These are phyloP conservation scores for Poeciliopsis paucimaculata DNA, from an alignment of 2,797 vertebrate species.

Conservation along the genomic window DNA sequence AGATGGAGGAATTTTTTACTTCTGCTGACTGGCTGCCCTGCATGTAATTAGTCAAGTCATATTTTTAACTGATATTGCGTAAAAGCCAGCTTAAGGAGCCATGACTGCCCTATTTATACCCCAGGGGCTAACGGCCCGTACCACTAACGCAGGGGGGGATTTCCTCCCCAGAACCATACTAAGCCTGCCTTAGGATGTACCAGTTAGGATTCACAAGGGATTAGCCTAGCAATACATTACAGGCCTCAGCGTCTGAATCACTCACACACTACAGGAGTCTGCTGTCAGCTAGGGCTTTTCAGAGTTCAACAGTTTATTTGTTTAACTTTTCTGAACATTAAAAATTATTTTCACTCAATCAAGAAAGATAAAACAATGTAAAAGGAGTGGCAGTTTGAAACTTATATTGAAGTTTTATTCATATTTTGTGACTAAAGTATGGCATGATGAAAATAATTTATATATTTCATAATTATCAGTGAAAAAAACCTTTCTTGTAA, in stretches of 20 bases:
- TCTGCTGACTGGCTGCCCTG: conserved; percentile 73
- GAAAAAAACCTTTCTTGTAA: background rate
- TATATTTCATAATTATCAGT: background rate
- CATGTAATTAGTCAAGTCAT: conserved; percentile 79
- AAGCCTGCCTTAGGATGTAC: conserved; percentile 77
- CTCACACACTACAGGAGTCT: conserved; percentile 16
- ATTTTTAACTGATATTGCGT: conserved; percentile 84
- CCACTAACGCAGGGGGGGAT: conserved; percentile 74
- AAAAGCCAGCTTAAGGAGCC: conserved; percentile 82
- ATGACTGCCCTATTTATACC: conserved; percentile 83
- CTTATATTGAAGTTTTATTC: background rate
- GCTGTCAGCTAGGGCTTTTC: conserved; percentile 11
- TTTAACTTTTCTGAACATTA: conserved; percentile 2
- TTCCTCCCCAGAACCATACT: conserved; percentile 80
- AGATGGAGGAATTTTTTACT: conserved; percentile 62
- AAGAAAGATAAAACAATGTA: background rate
- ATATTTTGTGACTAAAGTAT: background rate
- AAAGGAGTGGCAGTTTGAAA: background rate
- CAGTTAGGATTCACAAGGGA: conserved; percentile 76
- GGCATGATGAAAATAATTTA: background rate
- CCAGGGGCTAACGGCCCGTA: conserved; percentile 73
- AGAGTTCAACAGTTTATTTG: background rate
- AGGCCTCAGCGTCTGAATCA: conserved; percentile 54
- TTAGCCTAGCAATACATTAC: conserved; percentile 77
- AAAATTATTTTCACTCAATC: background rate